These are phyloP conservation scores for Umimayanthus chanpuru DNA, from an alignment of 92 coral and sea anemone species.

Conservation along the genomic window DNA sequence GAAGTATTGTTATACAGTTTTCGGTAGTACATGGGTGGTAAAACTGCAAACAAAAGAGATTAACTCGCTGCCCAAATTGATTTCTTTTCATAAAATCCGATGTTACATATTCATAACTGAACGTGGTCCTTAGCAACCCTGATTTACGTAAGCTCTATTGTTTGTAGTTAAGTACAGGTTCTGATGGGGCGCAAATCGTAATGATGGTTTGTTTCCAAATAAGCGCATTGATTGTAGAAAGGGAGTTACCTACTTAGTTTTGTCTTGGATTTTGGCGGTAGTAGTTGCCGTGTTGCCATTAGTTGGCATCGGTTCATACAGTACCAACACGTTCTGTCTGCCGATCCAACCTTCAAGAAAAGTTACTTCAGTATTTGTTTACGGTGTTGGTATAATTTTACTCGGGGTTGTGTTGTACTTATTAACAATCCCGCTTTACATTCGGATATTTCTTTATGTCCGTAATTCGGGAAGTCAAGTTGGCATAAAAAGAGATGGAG, in stretches of 20 bases:
- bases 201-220: constrained; percentile 63
- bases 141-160: no score
- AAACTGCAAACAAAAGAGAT: no score
- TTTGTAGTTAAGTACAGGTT: no score
- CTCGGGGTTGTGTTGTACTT: constrained; percentile 60
- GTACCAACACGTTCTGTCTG: constrained; percentile 73
- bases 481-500: constrained; percentile 74
- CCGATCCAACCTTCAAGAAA: constrained; percentile 71
- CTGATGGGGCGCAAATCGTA: no score
- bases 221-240: constrained; percentile 34
- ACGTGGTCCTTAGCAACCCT: no score
- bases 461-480: constrained; percentile 60
- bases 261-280: constrained; percentile 58
- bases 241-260: constrained; percentile 30
- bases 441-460: constrained; percentile 65
- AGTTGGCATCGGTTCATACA: constrained; percentile 66
- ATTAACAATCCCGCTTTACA: constrained; percentile 62
- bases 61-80: no score
- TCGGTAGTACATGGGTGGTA: no score
- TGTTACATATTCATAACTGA: no score
- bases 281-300: constrained; percentile 60
- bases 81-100: no score
- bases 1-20: no score
- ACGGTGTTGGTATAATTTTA: constrained; percentile 58
- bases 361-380: constrained; percentile 60